These are phyloP conservation scores for Macrotis lagotis DNA, from an alignment of 2,113 vertebrate genomes.

Conservation along the genomic window DNA sequence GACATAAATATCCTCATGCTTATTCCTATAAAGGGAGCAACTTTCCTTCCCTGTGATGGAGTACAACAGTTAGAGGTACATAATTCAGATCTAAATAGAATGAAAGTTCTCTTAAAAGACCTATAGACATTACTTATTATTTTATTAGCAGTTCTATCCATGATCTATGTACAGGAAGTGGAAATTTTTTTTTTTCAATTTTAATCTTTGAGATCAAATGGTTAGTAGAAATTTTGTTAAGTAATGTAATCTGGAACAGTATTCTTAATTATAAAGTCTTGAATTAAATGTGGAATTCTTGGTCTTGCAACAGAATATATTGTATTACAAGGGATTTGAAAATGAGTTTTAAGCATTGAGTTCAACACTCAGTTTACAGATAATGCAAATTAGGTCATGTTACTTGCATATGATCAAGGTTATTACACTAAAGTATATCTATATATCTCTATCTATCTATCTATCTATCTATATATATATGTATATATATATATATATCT, in stretches of 20 bases:
- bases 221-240: constrained; percentile 33
- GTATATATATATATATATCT: too few relatives aligned
- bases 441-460: too few relatives aligned
- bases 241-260: background rate
- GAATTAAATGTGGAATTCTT: background rate
- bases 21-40: background rate
- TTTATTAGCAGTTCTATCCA: background rate
- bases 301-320: background rate
- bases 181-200: background rate
- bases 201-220: background rate
- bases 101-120: background rate
- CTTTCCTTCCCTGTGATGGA: background rate
- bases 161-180: background rate
- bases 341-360: background rate
- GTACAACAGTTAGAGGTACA: background rate
- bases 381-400: background rate
- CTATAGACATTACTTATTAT: background rate
- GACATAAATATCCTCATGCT: background rate
- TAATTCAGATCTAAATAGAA: background rate
- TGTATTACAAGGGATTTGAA: background rate
- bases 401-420: background rate
- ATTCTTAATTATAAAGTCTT: background rate
- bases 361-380: background rate
- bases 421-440: background rate
- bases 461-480: too few relatives aligned